A percentile compares a stretch with the other conserved stretches of the same genome.
Evolutionary conservation across 2,888 invertebrate species (phyloP).

Genomic region (Siphonodentalium dalli): DNA sequence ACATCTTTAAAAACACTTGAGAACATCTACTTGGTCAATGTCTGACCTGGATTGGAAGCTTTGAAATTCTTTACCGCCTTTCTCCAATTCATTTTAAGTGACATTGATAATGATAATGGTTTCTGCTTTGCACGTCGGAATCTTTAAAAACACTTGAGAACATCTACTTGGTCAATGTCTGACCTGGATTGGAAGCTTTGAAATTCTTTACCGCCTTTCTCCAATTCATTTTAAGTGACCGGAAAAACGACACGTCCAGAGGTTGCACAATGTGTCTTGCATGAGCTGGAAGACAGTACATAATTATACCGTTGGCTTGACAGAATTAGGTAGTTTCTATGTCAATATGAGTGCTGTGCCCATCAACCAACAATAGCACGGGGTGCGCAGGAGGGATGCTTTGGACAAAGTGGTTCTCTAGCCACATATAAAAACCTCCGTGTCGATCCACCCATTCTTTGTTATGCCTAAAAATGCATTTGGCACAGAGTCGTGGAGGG

Average conservation of each 20-base stretch:
- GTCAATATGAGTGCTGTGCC: slow-evolving; percentile 1
- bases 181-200: neutral
- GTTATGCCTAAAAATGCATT: neutral
- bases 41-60: neutral
- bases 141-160: slow-evolving; percentile 1
- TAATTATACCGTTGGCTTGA: neutral
- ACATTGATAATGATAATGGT: neutral
- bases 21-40: slow-evolving; percentile 1
- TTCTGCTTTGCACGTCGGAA: neutral
- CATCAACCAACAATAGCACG: slow-evolving; percentile 3
- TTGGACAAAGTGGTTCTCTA: neutral
- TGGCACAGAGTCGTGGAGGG: neutral
- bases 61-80: neutral
- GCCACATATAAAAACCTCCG: neutral
- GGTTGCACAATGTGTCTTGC: slow-evolving; percentile 3
- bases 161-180: neutral
- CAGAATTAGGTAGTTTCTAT: neutral
- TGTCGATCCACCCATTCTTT: slow-evolving; percentile 7
- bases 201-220: neutral
- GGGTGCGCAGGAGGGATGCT: neutral
- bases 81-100: neutral
- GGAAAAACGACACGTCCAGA: neutral
- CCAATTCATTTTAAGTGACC: neutral
- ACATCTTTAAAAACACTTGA: neutral
- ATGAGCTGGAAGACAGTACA: slow-evolving; percentile 2